phyloP scores from a whole-genome alignment of 2,888 invertebrate genomes.

The Margaritifera margaritifera region DNA sequence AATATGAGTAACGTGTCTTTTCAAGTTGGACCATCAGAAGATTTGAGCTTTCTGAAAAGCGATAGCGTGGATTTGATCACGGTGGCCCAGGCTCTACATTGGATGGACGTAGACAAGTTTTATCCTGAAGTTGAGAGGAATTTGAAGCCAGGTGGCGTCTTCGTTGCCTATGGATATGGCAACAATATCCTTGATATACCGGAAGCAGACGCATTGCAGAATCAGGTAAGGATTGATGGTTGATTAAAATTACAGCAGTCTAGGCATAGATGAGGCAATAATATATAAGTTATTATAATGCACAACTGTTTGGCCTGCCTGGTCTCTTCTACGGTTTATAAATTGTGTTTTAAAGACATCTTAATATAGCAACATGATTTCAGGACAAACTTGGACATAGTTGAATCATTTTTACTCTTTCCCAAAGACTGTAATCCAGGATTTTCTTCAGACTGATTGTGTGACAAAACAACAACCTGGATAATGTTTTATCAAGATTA shows the following conservation, averaged over 20 bases:
- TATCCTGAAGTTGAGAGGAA: constrained; percentile 72
- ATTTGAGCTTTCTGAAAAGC: constrained; percentile 57
- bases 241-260: not conserved
- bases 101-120: constrained; percentile 73
- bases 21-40: constrained; percentile 71
- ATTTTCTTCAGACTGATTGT: too few species aligned
- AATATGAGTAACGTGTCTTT: constrained; percentile 52
- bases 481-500: too few species aligned
- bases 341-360: too few species aligned
- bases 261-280: too few species aligned
- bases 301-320: too few species aligned
- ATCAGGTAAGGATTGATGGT: constrained; percentile 17
- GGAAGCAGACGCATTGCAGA: constrained; percentile 28
- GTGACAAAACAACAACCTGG: too few species aligned
- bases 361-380: too few species aligned
- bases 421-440: too few species aligned
- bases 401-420: too few species aligned
- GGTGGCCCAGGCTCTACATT: constrained; percentile 73
- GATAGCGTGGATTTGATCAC: constrained; percentile 70
- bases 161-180: constrained; percentile 67
- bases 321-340: too few species aligned
- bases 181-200: constrained; percentile 33
- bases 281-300: too few species aligned
- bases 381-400: too few species aligned
- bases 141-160: constrained; percentile 71